These are phyloP conservation scores for Tenebrosternarchus preto DNA, from an alignment of 2,113 vertebrate species.

Conservation along the genomic window DNA sequence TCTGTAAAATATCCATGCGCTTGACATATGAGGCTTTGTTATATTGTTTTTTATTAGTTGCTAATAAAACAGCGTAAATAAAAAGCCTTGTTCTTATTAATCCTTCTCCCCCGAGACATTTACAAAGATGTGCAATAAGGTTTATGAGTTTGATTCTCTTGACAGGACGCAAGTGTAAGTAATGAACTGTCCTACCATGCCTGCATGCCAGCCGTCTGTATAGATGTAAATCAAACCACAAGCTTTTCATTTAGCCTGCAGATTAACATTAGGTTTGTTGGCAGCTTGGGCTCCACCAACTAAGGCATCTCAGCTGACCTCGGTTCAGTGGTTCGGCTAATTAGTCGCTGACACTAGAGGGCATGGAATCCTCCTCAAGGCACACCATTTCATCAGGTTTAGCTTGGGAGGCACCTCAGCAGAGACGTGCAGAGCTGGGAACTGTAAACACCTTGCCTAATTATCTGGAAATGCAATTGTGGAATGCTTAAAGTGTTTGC, in stretches of 20 bases:
- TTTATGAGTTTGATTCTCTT: constrained; percentile 5
- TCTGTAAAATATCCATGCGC: not conserved
- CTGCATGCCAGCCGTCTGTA: not conserved
- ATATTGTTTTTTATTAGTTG: constrained; percentile 9
- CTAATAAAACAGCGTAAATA: constrained; percentile 23
- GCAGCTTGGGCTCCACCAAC: no score
- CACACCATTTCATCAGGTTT: no score
- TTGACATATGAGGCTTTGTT: not conserved
- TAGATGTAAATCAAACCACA: not conserved
- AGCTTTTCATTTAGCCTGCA: not conserved
- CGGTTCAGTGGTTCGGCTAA: no score
- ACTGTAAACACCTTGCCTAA: no score
- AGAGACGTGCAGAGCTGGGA: no score
- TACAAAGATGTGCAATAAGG: constrained; percentile 12
- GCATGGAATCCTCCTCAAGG: no score
- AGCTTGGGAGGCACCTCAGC: no score
- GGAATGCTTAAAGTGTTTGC: no score
- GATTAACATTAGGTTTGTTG: not conserved
- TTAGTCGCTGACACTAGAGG: no score
- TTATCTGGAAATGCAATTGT: no score
- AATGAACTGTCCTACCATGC: not conserved
- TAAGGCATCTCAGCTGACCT: no score
- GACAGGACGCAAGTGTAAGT: not conserved
- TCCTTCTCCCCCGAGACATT: constrained; percentile 11
- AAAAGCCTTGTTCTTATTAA: not conserved